phyloP scores from a whole-genome alignment of 2,113 vertebrate species.

The Noturus placidus region DNA sequence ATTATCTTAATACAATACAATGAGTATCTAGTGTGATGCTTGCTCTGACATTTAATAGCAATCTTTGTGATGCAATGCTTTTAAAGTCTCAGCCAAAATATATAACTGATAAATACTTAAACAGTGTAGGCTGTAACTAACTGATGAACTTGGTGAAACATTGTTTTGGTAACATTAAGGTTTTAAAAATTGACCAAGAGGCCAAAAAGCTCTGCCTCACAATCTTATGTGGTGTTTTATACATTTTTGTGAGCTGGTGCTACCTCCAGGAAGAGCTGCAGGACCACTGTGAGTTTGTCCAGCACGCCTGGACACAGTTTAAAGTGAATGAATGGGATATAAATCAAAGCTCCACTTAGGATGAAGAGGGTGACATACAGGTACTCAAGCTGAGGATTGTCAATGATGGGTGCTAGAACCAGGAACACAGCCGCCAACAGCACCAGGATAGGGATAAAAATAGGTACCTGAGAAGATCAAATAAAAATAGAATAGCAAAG shows the following conservation, averaged over 20 bases:
- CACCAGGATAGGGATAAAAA: slow-evolving; percentile 78
- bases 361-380: slow-evolving; percentile 81
- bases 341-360: slow-evolving; percentile 77
- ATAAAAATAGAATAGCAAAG: neutral
- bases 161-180: neutral
- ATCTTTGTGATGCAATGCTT: neutral
- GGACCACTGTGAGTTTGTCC: slow-evolving; percentile 73
- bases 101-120: neutral
- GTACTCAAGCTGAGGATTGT: slow-evolving; percentile 78
- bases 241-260: slow-evolving; percentile 75
- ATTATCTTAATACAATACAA: neutral
- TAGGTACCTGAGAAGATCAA: slow-evolving; percentile 74
- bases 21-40: neutral
- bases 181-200: neutral
- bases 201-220: neutral
- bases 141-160: neutral
- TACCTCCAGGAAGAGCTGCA: slow-evolving; percentile 86
- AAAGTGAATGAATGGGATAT: slow-evolving; percentile 81
- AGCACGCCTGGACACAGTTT: slow-evolving; percentile 73
- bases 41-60: neutral
- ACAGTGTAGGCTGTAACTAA: neutral
- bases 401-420: slow-evolving; percentile 82
- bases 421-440: slow-evolving; percentile 79
- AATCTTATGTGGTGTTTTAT: slow-evolving; percentile 22
- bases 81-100: neutral